Percentiles rank a stretch among this genome's conserved stretches.
Evolutionary conservation across 2,113 vertebrate genomes (phyloP).

Genomic region (Burhinus bistriatus): DNA sequence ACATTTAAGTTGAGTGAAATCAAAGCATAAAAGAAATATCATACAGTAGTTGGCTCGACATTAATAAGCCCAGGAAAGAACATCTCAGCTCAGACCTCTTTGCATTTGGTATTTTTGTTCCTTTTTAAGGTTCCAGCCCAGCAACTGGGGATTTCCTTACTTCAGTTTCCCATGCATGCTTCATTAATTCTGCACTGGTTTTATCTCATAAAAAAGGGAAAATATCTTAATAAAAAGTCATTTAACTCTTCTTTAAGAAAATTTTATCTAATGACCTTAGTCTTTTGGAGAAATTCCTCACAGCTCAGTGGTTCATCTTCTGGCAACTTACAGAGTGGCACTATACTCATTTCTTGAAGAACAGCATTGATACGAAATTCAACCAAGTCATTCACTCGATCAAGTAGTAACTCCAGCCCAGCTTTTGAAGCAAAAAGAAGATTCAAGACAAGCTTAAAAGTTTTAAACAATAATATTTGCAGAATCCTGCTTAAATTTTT

Average conservation of each 20-base stretch:
- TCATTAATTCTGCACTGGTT: background rate
- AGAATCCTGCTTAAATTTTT: background rate
- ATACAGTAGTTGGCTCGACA: background rate
- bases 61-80: background rate
- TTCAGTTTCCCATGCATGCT: background rate
- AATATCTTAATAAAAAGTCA: background rate
- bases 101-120: background rate
- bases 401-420: constrained; percentile 83
- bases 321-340: constrained; percentile 82
- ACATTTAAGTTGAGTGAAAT: background rate
- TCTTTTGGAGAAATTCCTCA: constrained; percentile 85
- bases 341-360: constrained; percentile 84
- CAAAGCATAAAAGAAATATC: background rate
- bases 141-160: background rate
- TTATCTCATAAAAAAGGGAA: background rate
- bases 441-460: background rate
- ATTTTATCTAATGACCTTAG: constrained; percentile 71
- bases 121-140: background rate
- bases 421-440: constrained; percentile 59
- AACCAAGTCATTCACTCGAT: constrained; percentile 84
- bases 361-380: constrained; percentile 87
- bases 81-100: background rate
- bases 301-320: constrained; percentile 83
- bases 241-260: background rate
- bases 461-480: background rate